phyloP scores from a whole-genome alignment of 2,888 invertebrate species.

The Sinohyriopsis cumingii region DNA sequence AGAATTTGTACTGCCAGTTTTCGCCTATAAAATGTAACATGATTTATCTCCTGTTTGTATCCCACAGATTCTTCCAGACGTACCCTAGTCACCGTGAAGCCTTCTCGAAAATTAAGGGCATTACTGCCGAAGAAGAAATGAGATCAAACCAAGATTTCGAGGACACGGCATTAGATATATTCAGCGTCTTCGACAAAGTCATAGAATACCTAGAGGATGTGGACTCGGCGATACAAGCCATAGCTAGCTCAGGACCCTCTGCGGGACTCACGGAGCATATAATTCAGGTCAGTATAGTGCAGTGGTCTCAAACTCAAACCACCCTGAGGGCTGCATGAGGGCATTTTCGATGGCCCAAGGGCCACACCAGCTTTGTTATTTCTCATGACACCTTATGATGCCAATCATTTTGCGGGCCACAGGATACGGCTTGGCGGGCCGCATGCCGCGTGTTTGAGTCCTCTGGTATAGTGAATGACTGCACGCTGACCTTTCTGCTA shows the following conservation, averaged over 20 bases:
- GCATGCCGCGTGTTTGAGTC: too few species aligned
- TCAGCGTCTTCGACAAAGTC: constrained; percentile 56
- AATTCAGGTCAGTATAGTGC: constrained; percentile 27
- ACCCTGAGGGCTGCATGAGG: too few species aligned
- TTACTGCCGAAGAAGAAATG: constrained; percentile 51
- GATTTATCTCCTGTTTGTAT: not conserved
- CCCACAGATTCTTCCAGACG: constrained; percentile 47
- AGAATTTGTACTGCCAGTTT: too few species aligned
- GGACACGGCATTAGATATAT: constrained; percentile 48
- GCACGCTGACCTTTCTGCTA: too few species aligned
- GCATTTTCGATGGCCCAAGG: too few species aligned
- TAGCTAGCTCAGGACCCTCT: constrained; percentile 19
- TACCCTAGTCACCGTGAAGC: constrained; percentile 44
- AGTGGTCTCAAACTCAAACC: too few species aligned
- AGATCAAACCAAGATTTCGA: constrained; percentile 51
- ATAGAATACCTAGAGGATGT: constrained; percentile 54
- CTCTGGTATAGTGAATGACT: too few species aligned
- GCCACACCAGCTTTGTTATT: too few species aligned
- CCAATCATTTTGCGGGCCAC: too few species aligned
- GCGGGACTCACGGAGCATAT: constrained; percentile 24
- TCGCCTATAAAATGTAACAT: too few species aligned
- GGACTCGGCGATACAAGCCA: constrained; percentile 43
- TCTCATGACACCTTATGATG: too few species aligned
- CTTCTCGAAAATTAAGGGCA: constrained; percentile 38
- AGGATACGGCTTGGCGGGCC: too few species aligned